Base-by-base conservation (phyloP, 2,797 vertebrate species). In the Hippopotamyrus pictus region DNA sequence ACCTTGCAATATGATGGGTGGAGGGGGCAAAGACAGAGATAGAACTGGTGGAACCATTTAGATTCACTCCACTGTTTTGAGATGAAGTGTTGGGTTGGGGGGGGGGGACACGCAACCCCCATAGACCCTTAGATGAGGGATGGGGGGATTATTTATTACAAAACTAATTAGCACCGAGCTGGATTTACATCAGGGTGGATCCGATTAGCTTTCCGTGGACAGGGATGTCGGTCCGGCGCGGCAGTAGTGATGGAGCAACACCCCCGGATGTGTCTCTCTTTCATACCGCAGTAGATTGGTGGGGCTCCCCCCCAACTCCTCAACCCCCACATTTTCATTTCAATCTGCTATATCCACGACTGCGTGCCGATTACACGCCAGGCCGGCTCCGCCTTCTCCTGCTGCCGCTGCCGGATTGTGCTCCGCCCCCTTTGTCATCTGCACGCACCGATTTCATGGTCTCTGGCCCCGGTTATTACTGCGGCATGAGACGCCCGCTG, bases 381-480 rank as follows among this genome's bases (percentile, higher is more conserved):
- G 25, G 8, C 65, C 1, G 46, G 25, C 33, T 29, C 19, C 57
- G n/a, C 57, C 62, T 86, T 50, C 46, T 54, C 79, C 48, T 1
- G 46, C n/a, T 25, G 54, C 83, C 3, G 5, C 83, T 76, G 79
- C 6, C 25, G 22, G 19, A 76, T 22, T 48, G 12, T 76, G 88
- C 65, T 22, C 57, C n/a, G 41, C 0, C 85, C 92, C 53, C 0
- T 3, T 88, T 91, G 91, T 91, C 0, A 12, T 91, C 91, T 86
- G 88, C 90, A 84, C 65, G 85, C 73, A 44, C 0, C 65, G 88
- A 90, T 87, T 92, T 91, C 89, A 90, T 79, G 29, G 73, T 86
- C 17, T 92, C 90, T 90, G 19, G 89, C 87, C 22, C 73, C 90
- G 86, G 85, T 89, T 90, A 90, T 92, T 90, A 89, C 89, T 91